These are phyloP conservation scores for Tauraco erythrolophus DNA, from an alignment of 2,113 vertebrate species.

Conservation along the genomic window DNA sequence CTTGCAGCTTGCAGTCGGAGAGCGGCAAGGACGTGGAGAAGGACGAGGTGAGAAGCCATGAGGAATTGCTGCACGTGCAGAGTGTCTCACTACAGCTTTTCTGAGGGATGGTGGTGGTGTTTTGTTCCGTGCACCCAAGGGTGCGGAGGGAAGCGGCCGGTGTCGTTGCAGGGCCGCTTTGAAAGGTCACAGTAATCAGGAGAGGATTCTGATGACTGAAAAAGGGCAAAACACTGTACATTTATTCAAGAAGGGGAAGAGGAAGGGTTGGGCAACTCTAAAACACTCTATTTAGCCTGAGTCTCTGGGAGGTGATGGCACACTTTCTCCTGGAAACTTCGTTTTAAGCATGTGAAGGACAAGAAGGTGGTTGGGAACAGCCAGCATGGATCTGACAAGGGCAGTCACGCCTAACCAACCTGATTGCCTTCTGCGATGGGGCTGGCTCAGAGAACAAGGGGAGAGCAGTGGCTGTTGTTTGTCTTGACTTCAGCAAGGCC, in stretches of 20 bases:
- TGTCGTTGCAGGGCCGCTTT: neutral
- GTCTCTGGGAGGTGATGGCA: neutral
- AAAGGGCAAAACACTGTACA: neutral
- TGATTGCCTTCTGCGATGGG: neutral
- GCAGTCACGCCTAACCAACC: neutral
- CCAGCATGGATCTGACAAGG: neutral
- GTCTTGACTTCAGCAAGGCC: neutral
- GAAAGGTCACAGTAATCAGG: neutral
- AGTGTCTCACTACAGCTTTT: neutral
- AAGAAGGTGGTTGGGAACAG: neutral
- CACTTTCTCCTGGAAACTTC: neutral
- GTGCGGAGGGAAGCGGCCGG: neutral
- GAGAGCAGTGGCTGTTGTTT: neutral
- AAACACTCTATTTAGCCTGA: neutral
- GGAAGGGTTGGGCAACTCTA: neutral
- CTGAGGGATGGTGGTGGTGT: neutral
- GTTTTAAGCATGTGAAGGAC: neutral
- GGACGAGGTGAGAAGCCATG: neutral
- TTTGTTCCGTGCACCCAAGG: neutral
- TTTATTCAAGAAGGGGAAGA: rapidly evolving
- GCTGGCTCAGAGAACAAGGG: neutral
- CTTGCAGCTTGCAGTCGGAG: neutral
- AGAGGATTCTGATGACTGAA: neutral
- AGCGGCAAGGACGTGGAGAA: neutral
- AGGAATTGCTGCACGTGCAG: neutral